Base-by-base conservation (phyloP, 1,140 invertebrate genomes). In the Halesus radiatus region DNA sequence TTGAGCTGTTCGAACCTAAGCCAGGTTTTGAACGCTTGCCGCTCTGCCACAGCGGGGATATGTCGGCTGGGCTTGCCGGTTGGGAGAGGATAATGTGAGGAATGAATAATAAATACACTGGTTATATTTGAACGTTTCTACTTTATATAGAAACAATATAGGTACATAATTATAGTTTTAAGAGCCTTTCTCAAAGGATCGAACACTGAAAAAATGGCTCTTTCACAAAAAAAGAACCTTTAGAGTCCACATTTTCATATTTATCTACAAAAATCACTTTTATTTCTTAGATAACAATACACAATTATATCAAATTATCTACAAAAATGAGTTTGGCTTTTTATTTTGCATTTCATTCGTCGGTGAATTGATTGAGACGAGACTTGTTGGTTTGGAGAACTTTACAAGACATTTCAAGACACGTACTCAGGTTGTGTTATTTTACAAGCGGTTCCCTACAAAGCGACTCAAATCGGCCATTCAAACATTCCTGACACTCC, bases 71-170 rank as follows among this genome's bases (percentile, higher is more conserved):
- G 7, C 32, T 45, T 45, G 37, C 37, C 8, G 7, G 37, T 7
- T 45, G 5, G 54, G 54, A 56, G 18, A 56, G 54, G 54, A 56
- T 0, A 18, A 18, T n/a, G 16, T 45, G 7, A 16, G 66, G 37
- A 50, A 52, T 37, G 18, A 83, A 82, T 80, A 83, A 82, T 80
- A 56, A 80, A 79, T 80, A 83, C 62, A 32, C 22, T 10, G 1
- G 15, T 4, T 54, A 75, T 83, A 80, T 81, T 84, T 84, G 80
- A 81, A 81, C 78, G 83, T 84, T 84, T 84, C 83, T 84, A 84
- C 83, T 84, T 84, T 81, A 84, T 84, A 84, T 84, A 84, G 83
- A 84, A 84, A 84, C 83, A 84, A 84, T 84, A 84, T 81, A 84
- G 83, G 83, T 84, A 84, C 83, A 84, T 84, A 81, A 84, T 84